These are phyloP conservation scores for Cyphomyrus discorhynchus DNA, from an alignment of 2,113 vertebrate genomes.

Conservation along the genomic window DNA sequence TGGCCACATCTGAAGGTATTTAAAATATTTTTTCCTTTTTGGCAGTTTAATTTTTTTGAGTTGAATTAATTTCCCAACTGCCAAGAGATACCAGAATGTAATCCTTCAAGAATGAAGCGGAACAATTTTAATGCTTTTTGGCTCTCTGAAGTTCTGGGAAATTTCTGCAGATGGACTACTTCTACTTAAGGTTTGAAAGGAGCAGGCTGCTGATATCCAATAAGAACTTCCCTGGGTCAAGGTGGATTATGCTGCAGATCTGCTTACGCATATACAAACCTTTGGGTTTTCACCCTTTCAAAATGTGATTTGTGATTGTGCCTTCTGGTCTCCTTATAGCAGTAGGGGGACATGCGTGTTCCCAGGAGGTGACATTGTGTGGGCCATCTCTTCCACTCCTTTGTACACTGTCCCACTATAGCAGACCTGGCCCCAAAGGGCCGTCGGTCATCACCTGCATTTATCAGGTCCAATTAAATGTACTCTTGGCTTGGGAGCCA, in stretches of 20 bases:
- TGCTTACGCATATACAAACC: background rate
- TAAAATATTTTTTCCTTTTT: background rate
- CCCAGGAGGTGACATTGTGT: background rate
- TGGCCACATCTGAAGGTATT: background rate
- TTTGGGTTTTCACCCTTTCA: background rate
- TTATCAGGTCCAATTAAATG: constrained; percentile 51
- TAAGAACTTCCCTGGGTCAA: background rate
- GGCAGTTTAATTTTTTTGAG: background rate
- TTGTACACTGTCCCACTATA: constrained; percentile 17
- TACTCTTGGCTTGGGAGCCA: constrained; percentile 40
- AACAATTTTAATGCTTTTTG: background rate
- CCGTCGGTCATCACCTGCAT: constrained; percentile 51
- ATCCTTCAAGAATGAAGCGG: background rate
- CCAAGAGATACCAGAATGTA: background rate
- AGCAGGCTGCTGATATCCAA: background rate
- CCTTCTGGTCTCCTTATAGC: background rate
- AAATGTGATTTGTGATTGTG: background rate
- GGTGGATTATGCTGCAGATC: background rate
- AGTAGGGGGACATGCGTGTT: background rate
- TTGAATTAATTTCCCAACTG: background rate
- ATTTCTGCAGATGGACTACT: background rate
- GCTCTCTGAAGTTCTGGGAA: background rate
- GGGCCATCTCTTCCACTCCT: background rate
- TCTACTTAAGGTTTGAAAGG: background rate
- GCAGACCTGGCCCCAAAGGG: constrained; percentile 36